These are phyloP conservation scores for Polia nebulosa DNA, from an alignment of 2,888 invertebrate genomes.

Conservation along the genomic window DNA sequence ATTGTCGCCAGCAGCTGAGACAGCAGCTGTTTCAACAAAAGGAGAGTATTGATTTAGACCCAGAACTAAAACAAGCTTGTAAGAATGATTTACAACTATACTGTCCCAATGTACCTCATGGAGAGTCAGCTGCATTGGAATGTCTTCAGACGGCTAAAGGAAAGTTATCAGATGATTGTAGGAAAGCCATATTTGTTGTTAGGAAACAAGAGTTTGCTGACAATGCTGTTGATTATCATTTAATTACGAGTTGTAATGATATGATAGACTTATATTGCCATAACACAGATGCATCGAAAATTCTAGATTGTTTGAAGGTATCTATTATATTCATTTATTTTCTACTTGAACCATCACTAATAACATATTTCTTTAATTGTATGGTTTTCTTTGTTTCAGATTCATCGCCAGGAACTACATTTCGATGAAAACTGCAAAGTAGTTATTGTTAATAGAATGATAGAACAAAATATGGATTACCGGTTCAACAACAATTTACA, in stretches of 20 bases:
- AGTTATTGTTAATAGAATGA: slow-evolving; percentile 96
- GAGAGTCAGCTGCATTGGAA: slow-evolving; percentile 94
- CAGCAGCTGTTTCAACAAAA: slow-evolving; percentile 98
- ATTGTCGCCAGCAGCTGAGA: slow-evolving; percentile 97
- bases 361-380: neutral
- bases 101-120: slow-evolving; percentile 93
- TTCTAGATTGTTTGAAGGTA: slow-evolving; percentile 95
- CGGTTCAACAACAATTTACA: slow-evolving; percentile 96
- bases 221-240: slow-evolving; percentile 96
- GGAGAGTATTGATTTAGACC: slow-evolving; percentile 97
- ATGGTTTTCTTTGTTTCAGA: slow-evolving; percentile 81
- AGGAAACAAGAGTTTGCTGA: slow-evolving; percentile 96
- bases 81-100: slow-evolving; percentile 94
- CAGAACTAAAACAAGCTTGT: slow-evolving; percentile 96
- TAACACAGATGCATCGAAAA: slow-evolving; percentile 92
- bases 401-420: slow-evolving; percentile 93
- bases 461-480: slow-evolving; percentile 97
- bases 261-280: slow-evolving; percentile 97
- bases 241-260: slow-evolving; percentile 95
- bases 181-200: slow-evolving; percentile 95
- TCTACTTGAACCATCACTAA: neutral
- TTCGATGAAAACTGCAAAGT: slow-evolving; percentile 96
- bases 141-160: slow-evolving; percentile 93
- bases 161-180: slow-evolving; percentile 93
- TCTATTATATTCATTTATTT: slow-evolving; percentile 10